Percentiles rank a stretch among this genome's conserved stretches.
Evolutionary conservation across 2,888 invertebrate species (phyloP).

Genomic region (Camponotus fellah): DNA sequence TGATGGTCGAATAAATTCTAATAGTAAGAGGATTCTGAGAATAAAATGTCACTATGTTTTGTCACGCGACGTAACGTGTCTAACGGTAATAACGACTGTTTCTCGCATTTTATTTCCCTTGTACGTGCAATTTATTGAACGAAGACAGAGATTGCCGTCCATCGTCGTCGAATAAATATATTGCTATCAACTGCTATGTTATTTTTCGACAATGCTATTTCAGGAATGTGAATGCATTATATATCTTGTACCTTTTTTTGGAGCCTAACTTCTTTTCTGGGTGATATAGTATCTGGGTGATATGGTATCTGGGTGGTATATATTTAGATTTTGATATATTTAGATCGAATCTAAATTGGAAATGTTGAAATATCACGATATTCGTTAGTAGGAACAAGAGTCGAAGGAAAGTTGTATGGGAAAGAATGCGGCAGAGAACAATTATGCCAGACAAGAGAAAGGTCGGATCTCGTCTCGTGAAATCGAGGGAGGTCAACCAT

Average conservation of each 20-base stretch:
- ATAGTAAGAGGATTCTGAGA: slow-evolving; percentile 50
- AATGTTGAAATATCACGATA: slow-evolving; percentile 26
- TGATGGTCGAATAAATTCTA: slow-evolving; percentile 17
- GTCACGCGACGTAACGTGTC: slow-evolving; percentile 67
- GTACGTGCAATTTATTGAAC: background rate
- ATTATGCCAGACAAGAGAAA: slow-evolving; percentile 66
- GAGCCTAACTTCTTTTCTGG: background rate
- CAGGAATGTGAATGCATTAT: background rate
- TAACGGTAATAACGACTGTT: slow-evolving; percentile 28
- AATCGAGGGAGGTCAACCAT: slow-evolving; percentile 66
- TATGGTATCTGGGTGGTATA: too few relatives aligned
- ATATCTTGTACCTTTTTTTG: background rate
- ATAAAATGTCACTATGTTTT: slow-evolving; percentile 49
- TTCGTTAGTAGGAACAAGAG: slow-evolving; percentile 8
- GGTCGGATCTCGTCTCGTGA: slow-evolving; percentile 55
- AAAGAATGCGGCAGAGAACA: slow-evolving; percentile 55
- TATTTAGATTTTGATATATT: background rate
- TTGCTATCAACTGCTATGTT: background rate
- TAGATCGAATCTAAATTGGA: background rate
- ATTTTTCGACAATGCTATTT: background rate
- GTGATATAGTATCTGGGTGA: too few relatives aligned
- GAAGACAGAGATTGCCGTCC: background rate
- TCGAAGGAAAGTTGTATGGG: slow-evolving; percentile 26
- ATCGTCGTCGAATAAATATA: slow-evolving; percentile 14
- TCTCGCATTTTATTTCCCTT: background rate